Conservation (phyloP, 2,113 vertebrate genomes). For the Corythornis cristatus region DNA sequence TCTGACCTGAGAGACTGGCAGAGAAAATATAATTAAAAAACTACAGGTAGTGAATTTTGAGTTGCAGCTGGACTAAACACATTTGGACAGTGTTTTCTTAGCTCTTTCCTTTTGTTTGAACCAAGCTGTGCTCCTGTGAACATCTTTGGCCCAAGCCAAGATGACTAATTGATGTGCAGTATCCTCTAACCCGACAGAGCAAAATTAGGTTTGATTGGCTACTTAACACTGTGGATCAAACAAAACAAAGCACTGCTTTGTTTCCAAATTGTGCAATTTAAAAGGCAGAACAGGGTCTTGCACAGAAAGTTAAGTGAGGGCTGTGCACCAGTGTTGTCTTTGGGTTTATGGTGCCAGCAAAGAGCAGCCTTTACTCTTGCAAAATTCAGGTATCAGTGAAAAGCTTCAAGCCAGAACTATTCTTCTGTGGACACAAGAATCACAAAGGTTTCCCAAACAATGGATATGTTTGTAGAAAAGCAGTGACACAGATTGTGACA, state of each 20-base stretch:
- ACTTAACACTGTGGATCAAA: background rate
- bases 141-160: background rate
- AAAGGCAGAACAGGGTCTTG: background rate
- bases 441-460: background rate
- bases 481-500: background rate
- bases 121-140: background rate
- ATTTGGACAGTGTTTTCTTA: slow-evolving; percentile 1
- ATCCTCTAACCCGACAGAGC: background rate
- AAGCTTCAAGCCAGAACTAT: background rate
- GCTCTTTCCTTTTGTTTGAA: background rate
- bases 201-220: slow-evolving; percentile 25
- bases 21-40: background rate
- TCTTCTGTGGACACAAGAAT: background rate
- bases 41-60: slow-evolving; percentile 20
- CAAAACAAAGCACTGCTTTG: background rate
- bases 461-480: background rate
- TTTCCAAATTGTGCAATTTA: background rate
- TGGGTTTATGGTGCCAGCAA: background rate
- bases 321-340: background rate
- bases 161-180: background rate
- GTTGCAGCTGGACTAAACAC: background rate
- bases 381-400: background rate
- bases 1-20: background rate
- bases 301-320: background rate
- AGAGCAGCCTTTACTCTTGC: background rate